Conservation (phyloP, 1,140 invertebrate species). For the Penaeus indicus region DNA sequence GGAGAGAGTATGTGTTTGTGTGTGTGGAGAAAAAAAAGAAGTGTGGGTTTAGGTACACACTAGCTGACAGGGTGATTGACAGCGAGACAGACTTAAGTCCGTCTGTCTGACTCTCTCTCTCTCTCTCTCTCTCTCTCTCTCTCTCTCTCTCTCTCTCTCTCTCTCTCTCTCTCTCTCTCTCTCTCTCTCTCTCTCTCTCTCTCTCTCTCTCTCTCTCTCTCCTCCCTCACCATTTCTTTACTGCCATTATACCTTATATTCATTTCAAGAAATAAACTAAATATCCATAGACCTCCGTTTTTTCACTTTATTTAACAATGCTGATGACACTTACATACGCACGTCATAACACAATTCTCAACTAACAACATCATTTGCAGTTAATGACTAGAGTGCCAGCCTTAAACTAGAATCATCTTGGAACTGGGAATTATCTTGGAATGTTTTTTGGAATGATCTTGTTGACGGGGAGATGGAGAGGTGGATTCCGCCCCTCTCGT, state of each 20-base stretch:
- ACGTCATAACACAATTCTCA: constrained; percentile 29
- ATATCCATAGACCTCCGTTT: neutral
- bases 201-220: constrained; percentile 23
- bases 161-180: constrained; percentile 23
- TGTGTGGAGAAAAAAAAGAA: neutral
- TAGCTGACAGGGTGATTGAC: no score
- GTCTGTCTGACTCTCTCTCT: no score
- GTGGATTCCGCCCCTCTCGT: neutral
- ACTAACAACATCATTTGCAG: constrained; percentile 14
- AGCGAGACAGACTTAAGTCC: no score
- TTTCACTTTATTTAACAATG: constrained; percentile 52
- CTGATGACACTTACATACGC: constrained; percentile 44
- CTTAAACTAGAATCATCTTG: constrained; percentile 32
- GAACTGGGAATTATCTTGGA: neutral
- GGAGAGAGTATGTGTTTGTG: no score
- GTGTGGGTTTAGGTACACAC: neutral
- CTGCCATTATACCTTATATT: neutral
- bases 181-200: constrained; percentile 15
- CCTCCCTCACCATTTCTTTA: neutral
- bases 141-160: neutral
- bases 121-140: no score
- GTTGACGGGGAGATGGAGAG: neutral
- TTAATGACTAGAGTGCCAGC: constrained; percentile 43
- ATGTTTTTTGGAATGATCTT: neutral
- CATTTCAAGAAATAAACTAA: neutral